Evolutionary conservation across 2,113 vertebrate species (phyloP), one percentile per base, ranked within the genome.

Genomic region (Chionis minor): DNA sequence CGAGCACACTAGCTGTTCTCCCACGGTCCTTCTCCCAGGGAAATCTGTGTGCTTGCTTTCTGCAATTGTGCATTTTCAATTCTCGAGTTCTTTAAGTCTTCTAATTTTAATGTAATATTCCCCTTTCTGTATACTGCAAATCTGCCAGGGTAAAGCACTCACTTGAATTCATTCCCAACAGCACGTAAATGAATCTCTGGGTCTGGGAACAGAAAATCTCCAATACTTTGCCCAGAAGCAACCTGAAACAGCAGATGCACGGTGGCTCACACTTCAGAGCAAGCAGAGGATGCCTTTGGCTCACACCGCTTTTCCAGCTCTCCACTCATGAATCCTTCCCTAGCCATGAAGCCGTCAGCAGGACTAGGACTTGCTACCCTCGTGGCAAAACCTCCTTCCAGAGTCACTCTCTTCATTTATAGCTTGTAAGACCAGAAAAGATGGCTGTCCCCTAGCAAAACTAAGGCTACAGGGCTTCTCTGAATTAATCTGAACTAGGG

Each of bases 21-120:
- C 96, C 95, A 96, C 89, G 56, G 81, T 90, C 38, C 63, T 77
- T 91, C 91, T 95, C 81, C 35, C 71, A 77, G 40, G 86, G 38
- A 92, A 95, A 91, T 33, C 16, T 0, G 0, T 5, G 14, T 9
- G 45, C 59, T 83, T 35, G 47, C 75, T 65, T 85, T 74, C 71
- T 71, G 42, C 78, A 69, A 21, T 66, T 0, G 0, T 26, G 51
- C 55, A 26, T 66, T 84, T 90, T 77, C 42, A 42, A 8, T 40
- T 59, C 55, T 54, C 38, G 13, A 69, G 32, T 90, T 92, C 28
- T 59, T 78, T 33, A 70, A 45, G 55, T 72, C 75, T 40, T 84
- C 61, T 79, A 23, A 87, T 82, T 82, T 91, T 73, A 89, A 81
- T 15, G 28, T 24, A 71, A 49, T 47, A 28, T 26, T 87, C 62